Conservation (phyloP, 2,888 invertebrate genomes). For the Xylota segnis region DNA sequence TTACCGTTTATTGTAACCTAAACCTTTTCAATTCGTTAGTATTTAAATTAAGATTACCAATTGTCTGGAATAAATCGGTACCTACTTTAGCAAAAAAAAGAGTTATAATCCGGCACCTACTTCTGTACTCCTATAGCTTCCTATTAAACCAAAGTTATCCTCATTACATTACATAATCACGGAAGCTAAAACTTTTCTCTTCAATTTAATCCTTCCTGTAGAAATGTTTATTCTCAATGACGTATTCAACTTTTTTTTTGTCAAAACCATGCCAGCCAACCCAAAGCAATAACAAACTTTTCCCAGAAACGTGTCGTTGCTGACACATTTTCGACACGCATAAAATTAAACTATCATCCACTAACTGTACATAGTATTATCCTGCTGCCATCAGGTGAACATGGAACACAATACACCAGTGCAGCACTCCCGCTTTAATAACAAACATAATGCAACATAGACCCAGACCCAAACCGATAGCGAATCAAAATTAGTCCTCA, state of each 20-base stretch:
- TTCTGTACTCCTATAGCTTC: too few relatives aligned
- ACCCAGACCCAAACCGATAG: slow-evolving; percentile 16
- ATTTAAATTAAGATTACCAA: too few relatives aligned
- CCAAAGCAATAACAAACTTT: slow-evolving; percentile 58
- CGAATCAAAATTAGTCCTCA: slow-evolving; percentile 38
- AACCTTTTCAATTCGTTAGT: too few relatives aligned
- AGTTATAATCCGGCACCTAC: too few relatives aligned
- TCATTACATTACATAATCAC: neutral
- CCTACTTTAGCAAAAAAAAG: too few relatives aligned
- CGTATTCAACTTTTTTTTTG: slow-evolving; percentile 17
- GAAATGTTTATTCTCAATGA: slow-evolving; percentile 21
- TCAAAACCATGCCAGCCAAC: neutral
- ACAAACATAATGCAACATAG: slow-evolving; percentile 20
- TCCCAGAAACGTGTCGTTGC: slow-evolving; percentile 57
- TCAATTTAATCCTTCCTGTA: neutral
- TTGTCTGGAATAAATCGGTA: too few relatives aligned
- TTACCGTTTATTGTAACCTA: too few relatives aligned
- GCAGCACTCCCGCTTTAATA: slow-evolving; percentile 19
- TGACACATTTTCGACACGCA: slow-evolving; percentile 73
- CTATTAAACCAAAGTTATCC: neutral
- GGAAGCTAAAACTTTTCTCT: neutral
- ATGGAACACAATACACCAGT: slow-evolving; percentile 9
- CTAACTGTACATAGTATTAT: slow-evolving; percentile 18
- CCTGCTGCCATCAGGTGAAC: slow-evolving; percentile 25
- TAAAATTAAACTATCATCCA: slow-evolving; percentile 67